Evolutionary conservation across 2,113 vertebrate species (phyloP).

Genomic region (Noctilio leporinus): DNA sequence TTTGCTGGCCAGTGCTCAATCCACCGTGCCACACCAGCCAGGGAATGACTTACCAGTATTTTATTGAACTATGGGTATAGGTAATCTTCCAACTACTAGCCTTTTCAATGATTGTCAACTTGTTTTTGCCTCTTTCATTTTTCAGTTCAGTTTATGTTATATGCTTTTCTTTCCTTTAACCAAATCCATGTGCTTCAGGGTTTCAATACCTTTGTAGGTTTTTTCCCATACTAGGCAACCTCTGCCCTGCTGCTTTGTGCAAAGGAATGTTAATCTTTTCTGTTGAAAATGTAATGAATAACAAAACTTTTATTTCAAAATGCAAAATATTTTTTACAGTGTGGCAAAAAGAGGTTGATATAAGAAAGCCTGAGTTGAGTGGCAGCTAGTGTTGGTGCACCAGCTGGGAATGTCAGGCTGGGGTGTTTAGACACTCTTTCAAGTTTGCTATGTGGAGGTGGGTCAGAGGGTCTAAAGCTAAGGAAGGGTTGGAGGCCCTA

Average conservation of each 20-base stretch:
- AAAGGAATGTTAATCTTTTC: neutral
- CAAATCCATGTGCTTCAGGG: neutral
- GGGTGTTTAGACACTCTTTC: neutral
- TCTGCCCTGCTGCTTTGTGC: neutral
- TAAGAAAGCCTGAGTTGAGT: neutral
- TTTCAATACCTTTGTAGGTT: neutral
- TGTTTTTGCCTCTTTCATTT: neutral
- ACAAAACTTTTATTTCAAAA: neutral
- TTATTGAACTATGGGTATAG: neutral
- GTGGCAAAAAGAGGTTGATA: neutral
- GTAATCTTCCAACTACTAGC: neutral
- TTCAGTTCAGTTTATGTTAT: neutral
- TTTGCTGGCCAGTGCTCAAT: too few relatives aligned
- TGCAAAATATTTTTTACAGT: neutral
- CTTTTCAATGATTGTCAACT: neutral
- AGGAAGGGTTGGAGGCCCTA: neutral
- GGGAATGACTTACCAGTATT: neutral
- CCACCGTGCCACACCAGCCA: too few relatives aligned
- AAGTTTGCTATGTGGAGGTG: neutral
- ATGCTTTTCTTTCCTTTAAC: neutral
- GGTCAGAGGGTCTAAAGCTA: neutral
- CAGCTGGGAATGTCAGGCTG: neutral
- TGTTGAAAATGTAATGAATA: neutral
- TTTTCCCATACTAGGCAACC: neutral
- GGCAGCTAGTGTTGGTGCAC: neutral